Evolutionary conservation across 2,113 vertebrate genomes (phyloP).

Genomic region (Nesospiza acunhae): DNA sequence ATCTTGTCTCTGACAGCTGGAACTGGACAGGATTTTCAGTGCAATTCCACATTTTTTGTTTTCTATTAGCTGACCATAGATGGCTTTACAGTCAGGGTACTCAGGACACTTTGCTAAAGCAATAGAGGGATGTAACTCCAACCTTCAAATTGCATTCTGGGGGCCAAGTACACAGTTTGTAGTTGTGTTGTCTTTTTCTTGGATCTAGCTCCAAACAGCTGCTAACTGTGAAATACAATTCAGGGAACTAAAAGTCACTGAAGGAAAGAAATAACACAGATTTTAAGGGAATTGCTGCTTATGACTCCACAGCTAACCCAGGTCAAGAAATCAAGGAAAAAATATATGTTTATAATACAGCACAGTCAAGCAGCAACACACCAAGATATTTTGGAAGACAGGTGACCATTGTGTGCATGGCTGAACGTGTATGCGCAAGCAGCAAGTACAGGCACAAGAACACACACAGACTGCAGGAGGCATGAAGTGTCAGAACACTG

Average conservation of each 20-base stretch:
- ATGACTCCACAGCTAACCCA: not conserved
- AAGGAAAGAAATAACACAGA: not conserved
- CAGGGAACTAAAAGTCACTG: not conserved
- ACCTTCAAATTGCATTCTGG: not conserved
- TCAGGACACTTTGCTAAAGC: not conserved
- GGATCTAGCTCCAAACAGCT: not conserved
- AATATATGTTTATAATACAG: not conserved
- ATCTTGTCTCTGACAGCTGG: not conserved
- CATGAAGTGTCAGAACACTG: not conserved
- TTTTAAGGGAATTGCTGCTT: not conserved
- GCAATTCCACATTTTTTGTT: not conserved
- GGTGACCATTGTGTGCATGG: rapidly evolving
- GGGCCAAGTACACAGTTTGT: not conserved
- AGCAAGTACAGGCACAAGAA: not conserved
- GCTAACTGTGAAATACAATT: not conserved
- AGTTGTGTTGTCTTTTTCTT: not conserved
- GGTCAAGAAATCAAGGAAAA: not conserved
- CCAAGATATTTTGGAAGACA: not conserved
- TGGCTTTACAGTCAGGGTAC: not conserved
- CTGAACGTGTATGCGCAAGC: rapidly evolving
- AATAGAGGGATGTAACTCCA: not conserved
- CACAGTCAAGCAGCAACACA: not conserved
- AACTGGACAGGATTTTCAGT: not conserved
- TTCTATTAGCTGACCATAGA: not conserved
- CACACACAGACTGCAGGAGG: not conserved